Evolutionary conservation across 30 jellyfish, hydroid and myxozoan species (phyloP), one percentile per base, ranked within the genome.

Genomic region (Mastigias papua): DNA sequence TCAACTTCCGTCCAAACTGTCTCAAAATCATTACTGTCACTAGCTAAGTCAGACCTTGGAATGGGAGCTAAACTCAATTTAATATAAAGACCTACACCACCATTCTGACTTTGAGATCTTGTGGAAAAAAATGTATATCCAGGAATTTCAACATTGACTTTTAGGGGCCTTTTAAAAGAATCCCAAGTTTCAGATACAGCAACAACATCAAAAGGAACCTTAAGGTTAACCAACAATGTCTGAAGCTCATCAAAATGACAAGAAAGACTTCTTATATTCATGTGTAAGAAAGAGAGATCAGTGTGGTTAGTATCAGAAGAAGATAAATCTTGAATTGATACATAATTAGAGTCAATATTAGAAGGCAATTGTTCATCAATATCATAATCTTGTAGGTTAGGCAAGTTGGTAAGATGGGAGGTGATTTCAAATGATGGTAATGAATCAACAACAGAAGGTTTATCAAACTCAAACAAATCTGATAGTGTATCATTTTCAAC

Each of bases 261-360:
- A 73, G 75, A 73, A 30, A 73, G 84, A n/a, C 74, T 73, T 73
- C 84, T 31, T 73, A 73, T 19, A n/a, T 73, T 73, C 69, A 35
- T 73, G n/a, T 73, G 84, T n/a, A 73, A 34, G 16, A 73, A 29
- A 17, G 84, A 73, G 34, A 73, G 84, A 33, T 73, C 74, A 21
- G 16, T 19, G 72, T 8, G 10, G 25, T 9, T 9, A 27, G 26
- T 29, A n/a, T 73, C 71, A 35, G 71, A 35, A 34, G 84, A 27
- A 73, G 84, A 4, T 16, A 73, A 34, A 10, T 73, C 84, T 31
- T 31, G 84, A 34, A 31, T 22, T 9, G 80, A 7, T 9, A 5
- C 15, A 69, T 69, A 69, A 20, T 7, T 25, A 25, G 80, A 69
- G 23, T 34, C 51, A 69, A 69, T 69, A 69, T 22, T 31, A 22